These are phyloP conservation scores for Galeopsomyia nigrocyanea DNA, from an alignment of 2,888 invertebrate genomes.

Conservation along the genomic window DNA sequence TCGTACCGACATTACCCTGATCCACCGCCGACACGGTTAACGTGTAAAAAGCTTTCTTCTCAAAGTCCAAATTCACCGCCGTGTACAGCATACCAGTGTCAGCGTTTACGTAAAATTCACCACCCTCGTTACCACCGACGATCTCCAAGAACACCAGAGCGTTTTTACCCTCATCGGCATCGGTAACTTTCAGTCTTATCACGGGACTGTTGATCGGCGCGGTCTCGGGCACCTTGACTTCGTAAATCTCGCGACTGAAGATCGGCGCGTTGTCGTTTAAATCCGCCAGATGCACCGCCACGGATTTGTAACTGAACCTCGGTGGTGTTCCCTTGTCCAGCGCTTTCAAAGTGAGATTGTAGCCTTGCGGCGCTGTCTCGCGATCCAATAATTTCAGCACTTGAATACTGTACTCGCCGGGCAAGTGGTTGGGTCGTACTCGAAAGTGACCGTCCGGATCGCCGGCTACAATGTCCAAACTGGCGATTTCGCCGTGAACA, in stretches of 20 bases:
- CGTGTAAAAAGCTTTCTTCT: slow-evolving; percentile 85
- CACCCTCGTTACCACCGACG: slow-evolving; percentile 91
- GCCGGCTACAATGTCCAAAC: slow-evolving; percentile 88
- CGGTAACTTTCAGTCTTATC: slow-evolving; percentile 87
- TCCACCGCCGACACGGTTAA: slow-evolving; percentile 92
- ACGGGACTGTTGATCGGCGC: slow-evolving; percentile 91
- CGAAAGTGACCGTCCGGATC: slow-evolving; percentile 92
- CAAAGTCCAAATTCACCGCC: slow-evolving; percentile 85
- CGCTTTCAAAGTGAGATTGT: slow-evolving; percentile 89
- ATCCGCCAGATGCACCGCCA: slow-evolving; percentile 86
- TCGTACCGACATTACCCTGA: slow-evolving; percentile 84
- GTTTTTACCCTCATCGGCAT: slow-evolving; percentile 86
- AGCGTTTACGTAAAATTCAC: slow-evolving; percentile 88
- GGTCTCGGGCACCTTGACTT: slow-evolving; percentile 88
- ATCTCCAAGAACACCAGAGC: slow-evolving; percentile 89
- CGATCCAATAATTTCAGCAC: slow-evolving; percentile 83
- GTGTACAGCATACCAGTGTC: slow-evolving; percentile 92
- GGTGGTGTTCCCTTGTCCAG: slow-evolving; percentile 87
- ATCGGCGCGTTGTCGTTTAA: slow-evolving; percentile 89
- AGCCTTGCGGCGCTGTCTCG: slow-evolving; percentile 84
- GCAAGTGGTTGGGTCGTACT: slow-evolving; percentile 72
- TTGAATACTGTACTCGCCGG: slow-evolving; percentile 84
- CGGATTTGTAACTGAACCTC: slow-evolving; percentile 82
- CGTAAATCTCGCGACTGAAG: slow-evolving; percentile 88
- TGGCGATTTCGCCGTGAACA: slow-evolving; percentile 85